Conservation (phyloP, 2,888 invertebrate species). For the Torymus texanus region DNA sequence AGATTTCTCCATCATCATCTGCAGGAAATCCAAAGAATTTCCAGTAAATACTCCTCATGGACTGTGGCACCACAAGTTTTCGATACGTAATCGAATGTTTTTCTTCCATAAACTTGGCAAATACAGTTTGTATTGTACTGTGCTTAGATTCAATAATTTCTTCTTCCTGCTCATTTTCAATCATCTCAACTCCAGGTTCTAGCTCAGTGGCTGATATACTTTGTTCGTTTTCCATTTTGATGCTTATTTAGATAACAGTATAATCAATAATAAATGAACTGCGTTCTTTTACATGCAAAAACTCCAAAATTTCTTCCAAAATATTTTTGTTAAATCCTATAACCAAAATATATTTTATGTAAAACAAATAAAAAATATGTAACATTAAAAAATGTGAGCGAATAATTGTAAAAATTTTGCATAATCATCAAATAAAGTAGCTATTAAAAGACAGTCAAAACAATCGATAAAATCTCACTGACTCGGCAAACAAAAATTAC, state of each 20-base stretch:
- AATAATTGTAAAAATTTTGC: no score
- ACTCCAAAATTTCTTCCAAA: background rate
- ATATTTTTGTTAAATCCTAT: background rate
- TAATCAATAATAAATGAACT: no score
- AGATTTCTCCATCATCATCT: constrained; percentile 74
- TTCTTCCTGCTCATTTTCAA: constrained; percentile 34
- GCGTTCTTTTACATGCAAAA: no score
- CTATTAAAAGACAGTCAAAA: no score
- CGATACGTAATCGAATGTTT: constrained; percentile 74
- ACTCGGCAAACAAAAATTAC: no score
- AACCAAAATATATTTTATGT: no score
- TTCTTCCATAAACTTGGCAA: constrained; percentile 72
- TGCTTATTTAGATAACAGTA: background rate
- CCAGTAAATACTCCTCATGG: constrained; percentile 77
- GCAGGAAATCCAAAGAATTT: constrained; percentile 77
- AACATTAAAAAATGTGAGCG: no score
- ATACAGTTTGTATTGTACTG: constrained; percentile 47
- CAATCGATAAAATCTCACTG: no score
- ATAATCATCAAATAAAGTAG: no score
- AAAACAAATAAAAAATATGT: no score
- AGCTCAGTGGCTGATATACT: constrained; percentile 7
- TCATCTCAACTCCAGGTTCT: constrained; percentile 30
- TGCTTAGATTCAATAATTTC: constrained; percentile 14
- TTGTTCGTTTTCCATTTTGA: constrained; percentile 5
- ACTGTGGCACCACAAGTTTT: constrained; percentile 76